Evolutionary conservation across 2,113 vertebrate species (phyloP).

Genomic region (Microcebus jonahi): DNA sequence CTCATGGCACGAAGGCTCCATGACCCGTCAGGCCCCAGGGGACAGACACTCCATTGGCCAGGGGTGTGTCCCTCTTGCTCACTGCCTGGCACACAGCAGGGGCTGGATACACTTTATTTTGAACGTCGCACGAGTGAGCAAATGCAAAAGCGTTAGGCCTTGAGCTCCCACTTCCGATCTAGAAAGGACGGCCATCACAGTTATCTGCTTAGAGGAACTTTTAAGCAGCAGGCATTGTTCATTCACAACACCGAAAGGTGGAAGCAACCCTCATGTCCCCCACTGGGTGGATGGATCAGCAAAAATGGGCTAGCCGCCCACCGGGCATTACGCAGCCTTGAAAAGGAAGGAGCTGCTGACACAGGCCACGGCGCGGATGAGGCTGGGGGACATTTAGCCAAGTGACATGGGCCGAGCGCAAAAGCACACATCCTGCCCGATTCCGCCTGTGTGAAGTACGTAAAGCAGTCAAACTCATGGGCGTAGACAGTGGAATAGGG

Average conservation of each 20-base stretch:
- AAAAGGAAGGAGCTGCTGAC: not conserved
- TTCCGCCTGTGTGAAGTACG: fast-evolving
- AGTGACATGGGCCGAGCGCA: not conserved
- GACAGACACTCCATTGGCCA: not conserved
- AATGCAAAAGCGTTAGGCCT: not conserved
- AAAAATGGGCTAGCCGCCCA: fast-evolving
- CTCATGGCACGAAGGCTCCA: not conserved
- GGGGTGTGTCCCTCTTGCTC: not conserved
- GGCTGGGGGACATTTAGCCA: fast-evolving
- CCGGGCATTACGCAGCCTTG: not conserved
- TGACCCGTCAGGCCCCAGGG: not conserved
- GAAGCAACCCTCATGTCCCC: not conserved
- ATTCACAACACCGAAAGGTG: fast-evolving
- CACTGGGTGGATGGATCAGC: fast-evolving
- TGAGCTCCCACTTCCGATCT: not conserved
- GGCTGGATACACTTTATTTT: not conserved
- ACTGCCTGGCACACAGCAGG: not conserved
- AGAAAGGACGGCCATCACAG: not conserved
- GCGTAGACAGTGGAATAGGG: not conserved
- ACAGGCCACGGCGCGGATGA: fast-evolving
- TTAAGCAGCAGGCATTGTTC: not conserved
- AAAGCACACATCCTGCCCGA: not conserved
- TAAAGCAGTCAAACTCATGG: not conserved
- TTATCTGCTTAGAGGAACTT: not conserved
- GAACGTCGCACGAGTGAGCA: not conserved